Evolutionary conservation across 2,888 invertebrate species (phyloP).

Genomic region (Ichneumoninae sp.): DNA sequence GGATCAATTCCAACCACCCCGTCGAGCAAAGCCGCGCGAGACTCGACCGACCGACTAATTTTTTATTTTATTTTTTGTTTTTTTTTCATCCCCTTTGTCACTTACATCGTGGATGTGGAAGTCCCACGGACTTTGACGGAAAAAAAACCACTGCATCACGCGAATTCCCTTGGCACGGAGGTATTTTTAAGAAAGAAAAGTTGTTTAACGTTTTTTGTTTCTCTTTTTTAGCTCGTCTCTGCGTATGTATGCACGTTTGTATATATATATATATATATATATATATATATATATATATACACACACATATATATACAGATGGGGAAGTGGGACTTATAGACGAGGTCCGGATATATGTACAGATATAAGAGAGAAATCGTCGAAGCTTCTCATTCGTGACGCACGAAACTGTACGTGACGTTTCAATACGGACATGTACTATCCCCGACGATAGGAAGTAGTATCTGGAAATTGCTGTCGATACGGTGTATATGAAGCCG

Average conservation of each 20-base stretch:
- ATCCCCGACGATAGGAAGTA: constrained; percentile 52
- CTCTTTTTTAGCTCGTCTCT: background rate
- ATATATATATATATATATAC: constrained; percentile 5
- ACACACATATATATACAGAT: constrained; percentile 1
- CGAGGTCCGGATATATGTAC: background rate
- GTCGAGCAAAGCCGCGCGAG: constrained; percentile 33
- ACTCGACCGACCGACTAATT: constrained; percentile 35
- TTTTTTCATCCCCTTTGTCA: constrained; percentile 39
- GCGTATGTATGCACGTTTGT: background rate
- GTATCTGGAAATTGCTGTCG: constrained; percentile 61
- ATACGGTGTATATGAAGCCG: constrained; percentile 45
- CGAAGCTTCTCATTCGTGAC: constrained; percentile 30
- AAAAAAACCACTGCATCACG: constrained; percentile 11
- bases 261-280: too few relatives aligned
- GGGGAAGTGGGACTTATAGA: background rate
- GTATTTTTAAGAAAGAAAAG: constrained; percentile 4
- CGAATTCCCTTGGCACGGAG: constrained; percentile 56
- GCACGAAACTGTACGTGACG: constrained; percentile 67
- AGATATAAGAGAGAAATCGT: constrained; percentile 28
- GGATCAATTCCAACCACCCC: constrained; percentile 77
- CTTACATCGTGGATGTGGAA: constrained; percentile 36
- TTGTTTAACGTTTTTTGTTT: constrained; percentile 10
- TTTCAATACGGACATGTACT: constrained; percentile 67
- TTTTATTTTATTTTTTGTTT: constrained; percentile 30
- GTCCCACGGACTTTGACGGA: constrained; percentile 20